Base-by-base conservation (phyloP, 2,797 vertebrate genomes). In the Enteromius paludinosus region DNA sequence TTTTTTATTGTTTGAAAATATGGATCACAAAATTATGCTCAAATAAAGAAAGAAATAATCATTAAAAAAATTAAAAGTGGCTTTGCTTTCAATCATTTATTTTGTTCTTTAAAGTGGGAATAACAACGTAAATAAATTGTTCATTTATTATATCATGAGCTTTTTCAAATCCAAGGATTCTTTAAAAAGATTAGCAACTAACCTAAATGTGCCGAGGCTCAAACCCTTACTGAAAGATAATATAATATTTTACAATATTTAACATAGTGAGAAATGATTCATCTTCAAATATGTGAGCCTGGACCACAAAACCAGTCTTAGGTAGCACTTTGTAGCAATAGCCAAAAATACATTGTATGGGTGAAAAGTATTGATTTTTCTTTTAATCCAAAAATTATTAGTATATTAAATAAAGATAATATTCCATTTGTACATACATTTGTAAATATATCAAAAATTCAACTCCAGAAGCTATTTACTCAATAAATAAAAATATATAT, bases 1-100 rank as follows among this genome's bases (percentile, higher is more conserved):
- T 56, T 62, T 68, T 59, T 71, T 70, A n/a, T 45, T 80, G 11
- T 23, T n/a, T 38, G 1, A 45, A 59, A 70, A 70, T 14, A 15
- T 1, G 2, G 11, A 78, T 38, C 1, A 17, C 4, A 15, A 12
- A 56, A 74, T 54, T 20, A 54, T 35, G 35, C 30, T 52, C 6
- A 30, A 11, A 73, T 35, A 10, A 35, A 33, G 4, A 65, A 8
- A n/a, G 9, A n/a, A 54, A 35, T n/a, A 25, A 64, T 28, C n/a
- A 18, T 65, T 14, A 25, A 54, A 52, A 35, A 20, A 15, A 56
- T 56, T 28, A 41, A 43, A 0, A 4, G 9, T 69, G 38, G 68
- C 41, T 23, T 12, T 0, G 12, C 35, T 47, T 23, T 47, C 14
- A 71, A 7, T 62, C 14, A 45, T 43, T 43, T 54, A 0, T 69